Evolutionary conservation across 2,113 vertebrate species (phyloP).

Genomic region (Coptodon rendalli): DNA sequence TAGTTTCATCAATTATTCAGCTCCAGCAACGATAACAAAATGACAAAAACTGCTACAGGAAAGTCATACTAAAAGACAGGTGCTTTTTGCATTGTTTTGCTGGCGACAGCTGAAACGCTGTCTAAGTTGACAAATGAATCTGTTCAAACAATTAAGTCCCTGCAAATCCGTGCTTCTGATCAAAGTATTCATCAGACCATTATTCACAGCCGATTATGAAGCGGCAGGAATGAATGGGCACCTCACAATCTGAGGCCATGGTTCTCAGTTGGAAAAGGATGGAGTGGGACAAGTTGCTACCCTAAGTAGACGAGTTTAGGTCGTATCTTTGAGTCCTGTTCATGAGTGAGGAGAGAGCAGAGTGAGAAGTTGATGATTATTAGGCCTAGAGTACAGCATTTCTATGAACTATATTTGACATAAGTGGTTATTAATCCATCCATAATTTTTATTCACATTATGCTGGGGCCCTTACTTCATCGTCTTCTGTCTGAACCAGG

Average conservation of each 20-base stretch:
- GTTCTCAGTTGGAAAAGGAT: background rate
- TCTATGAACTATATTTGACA: background rate
- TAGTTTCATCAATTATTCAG: slow-evolving; percentile 38
- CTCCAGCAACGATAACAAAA: background rate
- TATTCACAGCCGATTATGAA: background rate
- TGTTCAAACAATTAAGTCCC: background rate
- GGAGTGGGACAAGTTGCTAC: background rate
- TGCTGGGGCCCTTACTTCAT: fast-evolving
- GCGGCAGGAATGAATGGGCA: background rate
- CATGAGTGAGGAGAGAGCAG: background rate
- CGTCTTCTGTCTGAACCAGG: background rate
- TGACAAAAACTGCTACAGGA: background rate
- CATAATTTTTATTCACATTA: fast-evolving
- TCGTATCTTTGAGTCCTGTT: background rate
- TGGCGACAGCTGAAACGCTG: background rate
- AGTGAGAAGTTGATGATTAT: background rate
- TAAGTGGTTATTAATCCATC: background rate
- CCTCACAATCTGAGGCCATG: background rate
- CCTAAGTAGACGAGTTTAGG: background rate
- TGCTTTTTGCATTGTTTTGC: background rate
- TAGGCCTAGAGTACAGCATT: background rate
- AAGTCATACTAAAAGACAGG: background rate
- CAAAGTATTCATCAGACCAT: fast-evolving
- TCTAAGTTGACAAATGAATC: background rate
- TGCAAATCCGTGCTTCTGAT: background rate